Conservation (phyloP, 2,113 vertebrate species). For the Callaeas wilsoni region DNA sequence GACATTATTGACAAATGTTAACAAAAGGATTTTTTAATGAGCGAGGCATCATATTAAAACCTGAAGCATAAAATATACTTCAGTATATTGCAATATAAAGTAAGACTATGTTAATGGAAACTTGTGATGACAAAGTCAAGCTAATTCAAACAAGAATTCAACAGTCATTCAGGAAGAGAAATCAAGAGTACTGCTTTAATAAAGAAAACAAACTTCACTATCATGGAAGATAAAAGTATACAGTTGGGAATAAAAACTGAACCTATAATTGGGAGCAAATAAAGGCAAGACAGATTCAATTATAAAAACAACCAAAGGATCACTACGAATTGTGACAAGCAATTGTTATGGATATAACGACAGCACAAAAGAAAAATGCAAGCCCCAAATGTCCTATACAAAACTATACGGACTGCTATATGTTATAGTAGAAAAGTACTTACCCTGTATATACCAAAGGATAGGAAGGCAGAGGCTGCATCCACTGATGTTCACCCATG, state of each 20-base stretch:
- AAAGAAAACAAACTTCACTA: background rate
- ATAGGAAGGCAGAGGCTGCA: background rate
- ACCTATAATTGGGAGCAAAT: background rate
- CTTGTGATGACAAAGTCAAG: background rate
- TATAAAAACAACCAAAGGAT: background rate
- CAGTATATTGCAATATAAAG: background rate
- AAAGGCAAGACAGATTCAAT: background rate
- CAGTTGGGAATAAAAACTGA: background rate
- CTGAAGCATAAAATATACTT: background rate
- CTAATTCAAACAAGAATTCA: background rate
- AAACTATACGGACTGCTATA: background rate
- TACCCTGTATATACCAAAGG: background rate
- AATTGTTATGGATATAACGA: background rate
- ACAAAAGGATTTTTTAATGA: background rate
- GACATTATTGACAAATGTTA: background rate
- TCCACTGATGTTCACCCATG: too few relatives aligned
- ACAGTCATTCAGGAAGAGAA: background rate
- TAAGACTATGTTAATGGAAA: background rate
- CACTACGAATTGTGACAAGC: background rate
- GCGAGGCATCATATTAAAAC: background rate
- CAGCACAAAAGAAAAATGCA: fast-evolving
- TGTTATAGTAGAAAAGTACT: background rate
- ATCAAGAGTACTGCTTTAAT: background rate
- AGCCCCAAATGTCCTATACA: background rate
- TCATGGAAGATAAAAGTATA: fast-evolving